Conservation (phyloP, 37 sponge, comb jelly and placozoan genomes). For the Dysidea cf. avara region DNA sequence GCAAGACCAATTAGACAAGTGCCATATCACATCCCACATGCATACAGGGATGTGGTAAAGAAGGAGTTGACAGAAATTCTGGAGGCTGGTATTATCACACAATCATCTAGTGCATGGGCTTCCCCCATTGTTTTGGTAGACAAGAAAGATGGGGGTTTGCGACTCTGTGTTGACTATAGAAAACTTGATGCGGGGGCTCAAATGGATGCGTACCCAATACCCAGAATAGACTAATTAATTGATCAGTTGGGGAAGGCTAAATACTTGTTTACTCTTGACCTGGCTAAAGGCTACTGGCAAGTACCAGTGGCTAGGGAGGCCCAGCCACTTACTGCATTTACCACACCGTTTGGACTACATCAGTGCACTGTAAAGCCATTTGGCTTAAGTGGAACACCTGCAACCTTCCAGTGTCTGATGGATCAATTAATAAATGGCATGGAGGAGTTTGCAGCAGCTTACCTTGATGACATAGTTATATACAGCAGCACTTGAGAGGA, state of each 20-base stretch:
- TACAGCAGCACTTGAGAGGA: conserved; percentile 55
- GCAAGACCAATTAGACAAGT: conserved; percentile 26
- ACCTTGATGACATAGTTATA: conserved; percentile 53
- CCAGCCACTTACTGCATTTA: conserved; percentile 25
- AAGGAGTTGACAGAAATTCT: conserved; percentile 43
- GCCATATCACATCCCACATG: conserved; percentile 33
- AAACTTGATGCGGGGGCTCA: conserved; percentile 24
- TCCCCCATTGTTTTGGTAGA: conserved; percentile 54
- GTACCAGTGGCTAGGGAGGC: conserved; percentile 38
- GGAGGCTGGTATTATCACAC: conserved; percentile 37
- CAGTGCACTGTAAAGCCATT: conserved; percentile 46
- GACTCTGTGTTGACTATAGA: conserved; percentile 50
- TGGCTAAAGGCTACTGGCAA: conserved; percentile 51
- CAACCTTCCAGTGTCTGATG: conserved; percentile 64
- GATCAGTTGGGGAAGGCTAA: conserved; percentile 37
- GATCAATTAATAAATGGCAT: conserved; percentile 19
- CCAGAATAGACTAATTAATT: conserved; percentile 39
- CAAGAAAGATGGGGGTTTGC: conserved; percentile 47
- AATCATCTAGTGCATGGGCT: conserved; percentile 35
- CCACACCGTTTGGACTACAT: conserved; percentile 35
- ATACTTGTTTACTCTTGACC: conserved; percentile 43
- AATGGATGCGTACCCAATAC: conserved; percentile 52
- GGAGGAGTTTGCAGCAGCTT: conserved; percentile 21
- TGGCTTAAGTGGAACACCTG: conserved; percentile 51
- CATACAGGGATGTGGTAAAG: conserved; percentile 22